Evolutionary conservation across 1,140 invertebrate species (phyloP), one percentile per base, ranked within the genome.

Genomic region (Aphidius gifuensis): DNA sequence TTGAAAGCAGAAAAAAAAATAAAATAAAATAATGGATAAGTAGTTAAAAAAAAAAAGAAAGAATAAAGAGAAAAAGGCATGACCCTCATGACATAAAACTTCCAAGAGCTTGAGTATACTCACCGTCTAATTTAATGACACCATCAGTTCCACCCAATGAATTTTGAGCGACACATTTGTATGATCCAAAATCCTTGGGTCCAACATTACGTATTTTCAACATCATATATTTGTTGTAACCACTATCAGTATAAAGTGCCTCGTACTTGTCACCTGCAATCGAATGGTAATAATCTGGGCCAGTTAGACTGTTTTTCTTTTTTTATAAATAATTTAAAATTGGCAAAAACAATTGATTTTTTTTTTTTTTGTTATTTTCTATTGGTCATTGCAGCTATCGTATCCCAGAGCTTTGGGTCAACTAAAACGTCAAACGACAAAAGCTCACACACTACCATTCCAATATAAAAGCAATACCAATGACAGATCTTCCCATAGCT

Each of bases 131-230:
- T 80, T 93, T 90, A 75, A 98, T 96, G 50, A 91, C 86, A 16
- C 94, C 93, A 76, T 95, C 92, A 9, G 94, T 96, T 73, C 92
- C 91, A 45, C 95, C 95, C 7, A 97, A 84, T 16, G 91, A 92
- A 82, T 97, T 98, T 78, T 95, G 95, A 7, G 94, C 94, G 39
- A 97, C 91, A 75, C 96, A 98, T 75, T 90, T 89, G 82, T 94
- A 94, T 7, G 90, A 91, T 50, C 91, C 92, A 76, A 93, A 94
- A 77, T 95, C 93, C 66, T 84, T 85, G 60, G 83, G 81, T 21
- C 86, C 87, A 47, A 94, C 87, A 76, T 88, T 89, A 54, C 89
- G 84, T 72, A 95, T 92, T 79, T 92, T 93, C 67, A 95, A 84
- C 83, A 88, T 89, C 92, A 94, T 94, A 81, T 90, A 91, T 72